Evolutionary conservation across 2,888 invertebrate genomes (phyloP).

Genomic region (Macroteleia sp.): DNA sequence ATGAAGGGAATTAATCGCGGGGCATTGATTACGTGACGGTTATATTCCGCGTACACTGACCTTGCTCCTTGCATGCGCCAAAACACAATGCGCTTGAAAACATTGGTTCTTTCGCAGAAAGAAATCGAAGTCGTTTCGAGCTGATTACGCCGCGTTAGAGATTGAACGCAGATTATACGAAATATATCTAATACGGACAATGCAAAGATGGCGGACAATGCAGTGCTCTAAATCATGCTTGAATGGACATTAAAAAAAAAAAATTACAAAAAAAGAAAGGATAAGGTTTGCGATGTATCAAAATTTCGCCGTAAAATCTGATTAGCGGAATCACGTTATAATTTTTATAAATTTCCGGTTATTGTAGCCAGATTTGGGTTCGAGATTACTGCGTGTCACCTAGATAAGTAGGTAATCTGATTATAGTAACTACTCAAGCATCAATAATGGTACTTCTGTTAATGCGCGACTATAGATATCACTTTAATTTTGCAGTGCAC

Average conservation of each 20-base stretch:
- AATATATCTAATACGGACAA: conserved; percentile 24
- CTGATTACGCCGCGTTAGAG: conserved; percentile 13
- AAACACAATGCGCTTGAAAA: conserved; percentile 30
- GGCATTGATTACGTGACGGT: conserved; percentile 26
- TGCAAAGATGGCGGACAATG: conserved; percentile 8
- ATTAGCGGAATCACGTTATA: conserved; percentile 26
- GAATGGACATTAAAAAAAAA: neutral
- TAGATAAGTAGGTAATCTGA: conserved; percentile 52
- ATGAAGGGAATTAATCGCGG: conserved; percentile 36
- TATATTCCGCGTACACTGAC: conserved; percentile 37
- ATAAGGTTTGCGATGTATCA: neutral
- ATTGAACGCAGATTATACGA: conserved; percentile 30
- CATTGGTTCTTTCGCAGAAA: conserved; percentile 23
- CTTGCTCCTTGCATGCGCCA: conserved; percentile 29
- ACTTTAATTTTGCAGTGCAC: conserved; percentile 16
- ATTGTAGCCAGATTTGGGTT: conserved; percentile 34
- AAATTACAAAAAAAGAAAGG: neutral
- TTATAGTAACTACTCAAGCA: conserved; percentile 40
- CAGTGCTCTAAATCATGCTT: conserved; percentile 15
- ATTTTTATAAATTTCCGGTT: conserved; percentile 40
- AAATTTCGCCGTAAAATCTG: conserved; percentile 24
- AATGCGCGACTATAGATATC: conserved; percentile 25
- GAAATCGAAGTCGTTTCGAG: conserved; percentile 20
- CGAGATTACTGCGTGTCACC: conserved; percentile 39
- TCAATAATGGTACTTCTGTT: conserved; percentile 40